Conservation (phyloP, 2,888 invertebrate species). For the Pristionchus mayeri region DNA sequence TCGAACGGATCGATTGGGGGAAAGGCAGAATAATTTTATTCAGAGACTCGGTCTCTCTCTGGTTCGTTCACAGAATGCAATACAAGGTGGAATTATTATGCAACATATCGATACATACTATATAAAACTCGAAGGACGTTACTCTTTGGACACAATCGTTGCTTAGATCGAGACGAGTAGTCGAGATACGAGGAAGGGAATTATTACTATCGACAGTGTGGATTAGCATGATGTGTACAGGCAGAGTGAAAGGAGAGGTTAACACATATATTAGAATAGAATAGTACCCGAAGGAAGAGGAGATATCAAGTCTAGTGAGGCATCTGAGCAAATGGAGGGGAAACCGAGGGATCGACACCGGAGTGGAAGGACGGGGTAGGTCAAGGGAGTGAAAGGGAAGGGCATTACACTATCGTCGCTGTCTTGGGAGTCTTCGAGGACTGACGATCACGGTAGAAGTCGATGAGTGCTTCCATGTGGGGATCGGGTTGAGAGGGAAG, state of each 20-base stretch:
- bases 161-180: constrained; percentile 18
- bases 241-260: constrained; percentile 15
- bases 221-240: constrained; percentile 38
- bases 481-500: constrained; percentile 60
- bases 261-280: constrained; percentile 38
- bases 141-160: constrained; percentile 30
- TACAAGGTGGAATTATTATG: constrained; percentile 21
- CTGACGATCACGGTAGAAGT: constrained; percentile 50
- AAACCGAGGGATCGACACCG: constrained; percentile 18
- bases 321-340: background rate
- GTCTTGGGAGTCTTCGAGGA: constrained; percentile 58
- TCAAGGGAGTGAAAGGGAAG: background rate
- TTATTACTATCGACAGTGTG: constrained; percentile 12
- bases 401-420: constrained; percentile 64
- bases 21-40: constrained; percentile 30
- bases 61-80: constrained; percentile 30
- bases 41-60: constrained; percentile 21
- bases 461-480: constrained; percentile 68
- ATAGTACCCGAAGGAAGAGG: constrained; percentile 9
- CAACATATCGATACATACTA: constrained; percentile 39
- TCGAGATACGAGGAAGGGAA: background rate
- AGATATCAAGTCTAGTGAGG: constrained; percentile 33
- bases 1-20: background rate
- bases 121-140: constrained; percentile 27
- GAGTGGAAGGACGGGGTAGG: background rate